A percentile compares a stretch with the other conserved stretches of the same genome.
Conservation (phyloP, 2,888 invertebrate species). For the Sericinus montela region DNA sequence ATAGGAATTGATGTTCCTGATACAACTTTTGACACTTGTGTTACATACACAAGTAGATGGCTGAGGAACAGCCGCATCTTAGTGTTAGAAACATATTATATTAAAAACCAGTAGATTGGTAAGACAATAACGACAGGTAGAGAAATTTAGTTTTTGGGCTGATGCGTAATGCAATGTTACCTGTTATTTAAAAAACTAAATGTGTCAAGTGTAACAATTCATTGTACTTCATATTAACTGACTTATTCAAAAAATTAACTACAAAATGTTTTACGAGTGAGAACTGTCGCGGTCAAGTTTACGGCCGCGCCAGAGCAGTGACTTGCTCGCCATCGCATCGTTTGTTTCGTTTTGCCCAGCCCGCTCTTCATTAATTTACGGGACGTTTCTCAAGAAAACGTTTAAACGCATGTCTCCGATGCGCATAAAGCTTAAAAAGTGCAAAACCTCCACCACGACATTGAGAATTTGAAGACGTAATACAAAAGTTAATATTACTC, state of each 20-base stretch:
- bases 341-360: slow-evolving; percentile 41
- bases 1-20: no score
- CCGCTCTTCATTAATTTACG: slow-evolving; percentile 63
- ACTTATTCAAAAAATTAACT: slow-evolving; percentile 20
- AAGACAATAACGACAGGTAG: no score
- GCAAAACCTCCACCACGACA: slow-evolving; percentile 35
- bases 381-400: slow-evolving; percentile 53
- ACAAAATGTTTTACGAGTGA: slow-evolving; percentile 37
- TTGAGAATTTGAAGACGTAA: slow-evolving; percentile 22
- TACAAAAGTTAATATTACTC: slow-evolving; percentile 24
- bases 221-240: background rate
- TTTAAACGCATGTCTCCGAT: slow-evolving; percentile 36
- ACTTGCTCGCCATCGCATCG: slow-evolving; percentile 39
- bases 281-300: slow-evolving; percentile 26
- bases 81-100: no score
- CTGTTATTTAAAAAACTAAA: no score
- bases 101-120: no score
- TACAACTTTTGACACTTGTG: no score
- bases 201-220: background rate
- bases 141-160: no score
- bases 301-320: slow-evolving; percentile 34
- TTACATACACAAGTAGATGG: no score
- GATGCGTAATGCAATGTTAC: no score
- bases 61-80: no score
- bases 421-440: slow-evolving; percentile 13